phyloP scores from a whole-genome alignment of 2,113 vertebrate genomes.

The Leptobrachium ailaonicum region DNA sequence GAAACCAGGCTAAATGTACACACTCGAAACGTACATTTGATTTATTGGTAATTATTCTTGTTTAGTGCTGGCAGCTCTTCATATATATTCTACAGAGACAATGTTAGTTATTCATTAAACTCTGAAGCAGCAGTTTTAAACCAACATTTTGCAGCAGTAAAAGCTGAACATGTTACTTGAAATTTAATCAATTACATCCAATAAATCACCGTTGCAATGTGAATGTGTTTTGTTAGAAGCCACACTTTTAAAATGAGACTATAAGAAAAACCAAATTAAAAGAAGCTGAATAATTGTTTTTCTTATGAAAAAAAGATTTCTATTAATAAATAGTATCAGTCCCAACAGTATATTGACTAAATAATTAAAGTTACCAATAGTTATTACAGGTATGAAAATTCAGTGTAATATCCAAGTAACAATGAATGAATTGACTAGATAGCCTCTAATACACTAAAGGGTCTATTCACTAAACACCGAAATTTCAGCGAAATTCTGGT shows the following conservation, averaged over 20 bases:
- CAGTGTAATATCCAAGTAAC: too few relatives aligned
- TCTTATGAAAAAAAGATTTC: too few relatives aligned
- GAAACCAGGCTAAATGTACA: background rate
- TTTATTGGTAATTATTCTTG: slow-evolving; percentile 1
- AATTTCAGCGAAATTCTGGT: too few relatives aligned
- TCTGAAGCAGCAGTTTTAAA: background rate
- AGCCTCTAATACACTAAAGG: too few relatives aligned
- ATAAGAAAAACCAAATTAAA: too few relatives aligned
- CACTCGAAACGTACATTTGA: background rate
- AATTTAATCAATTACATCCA: background rate
- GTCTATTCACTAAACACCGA: too few relatives aligned
- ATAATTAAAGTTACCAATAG: too few relatives aligned
- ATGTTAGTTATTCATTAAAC: background rate
- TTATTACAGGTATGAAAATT: too few relatives aligned
- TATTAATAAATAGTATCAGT: too few relatives aligned
- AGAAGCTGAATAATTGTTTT: too few relatives aligned
- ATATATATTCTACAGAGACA: background rate
- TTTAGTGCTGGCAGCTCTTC: background rate
- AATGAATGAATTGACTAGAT: too few relatives aligned
- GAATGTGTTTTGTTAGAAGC: background rate
- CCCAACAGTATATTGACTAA: too few relatives aligned
- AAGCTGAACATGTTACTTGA: background rate
- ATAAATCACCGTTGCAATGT: background rate
- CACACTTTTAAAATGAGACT: background rate
- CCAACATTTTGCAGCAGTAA: background rate